Percentiles rank a stretch among this genome's conserved stretches.
These are phyloP conservation scores for Eilema caniola DNA, from an alignment of 2,888 invertebrate species.

Conservation along the genomic window DNA sequence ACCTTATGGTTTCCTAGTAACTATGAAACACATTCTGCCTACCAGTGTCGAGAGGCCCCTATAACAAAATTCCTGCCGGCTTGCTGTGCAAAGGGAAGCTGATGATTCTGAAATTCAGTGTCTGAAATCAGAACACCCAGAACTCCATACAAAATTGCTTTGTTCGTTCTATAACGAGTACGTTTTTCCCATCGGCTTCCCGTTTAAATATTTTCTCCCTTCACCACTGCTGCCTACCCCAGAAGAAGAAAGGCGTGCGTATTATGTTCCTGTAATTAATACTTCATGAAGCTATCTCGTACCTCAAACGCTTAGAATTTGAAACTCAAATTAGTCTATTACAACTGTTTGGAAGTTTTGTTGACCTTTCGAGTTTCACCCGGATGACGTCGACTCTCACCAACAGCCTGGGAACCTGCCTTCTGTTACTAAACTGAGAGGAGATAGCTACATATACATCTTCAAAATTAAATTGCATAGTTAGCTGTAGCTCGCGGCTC, in stretches of 20 bases:
- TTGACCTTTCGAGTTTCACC: conserved; percentile 10
- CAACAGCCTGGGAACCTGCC: not conserved
- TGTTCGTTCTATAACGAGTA: too few species aligned
- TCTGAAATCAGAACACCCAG: too few species aligned
- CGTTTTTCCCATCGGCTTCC: too few species aligned
- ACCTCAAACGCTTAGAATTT: conserved; percentile 3
- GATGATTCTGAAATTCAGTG: too few species aligned
- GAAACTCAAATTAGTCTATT: conserved; percentile 4
- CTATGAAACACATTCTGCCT: too few species aligned
- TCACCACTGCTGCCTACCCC: not conserved
- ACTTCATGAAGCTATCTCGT: not conserved
- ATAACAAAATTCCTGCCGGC: too few species aligned
- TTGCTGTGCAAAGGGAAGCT: too few species aligned
- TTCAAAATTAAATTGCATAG: not conserved
- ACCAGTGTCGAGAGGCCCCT: too few species aligned
- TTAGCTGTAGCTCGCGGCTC: too few species aligned
- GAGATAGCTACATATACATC: not conserved
- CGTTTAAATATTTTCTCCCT: too few species aligned
- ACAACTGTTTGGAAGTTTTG: conserved; percentile 8
- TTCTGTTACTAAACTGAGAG: not conserved
- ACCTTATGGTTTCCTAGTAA: too few species aligned
- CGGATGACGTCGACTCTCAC: conserved; percentile 1
- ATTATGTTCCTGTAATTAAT: not conserved
- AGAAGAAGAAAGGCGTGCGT: not conserved
- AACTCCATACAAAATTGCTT: too few species aligned